Conservation (phyloP, 1,140 invertebrate species). For the Hestina assimilis region DNA sequence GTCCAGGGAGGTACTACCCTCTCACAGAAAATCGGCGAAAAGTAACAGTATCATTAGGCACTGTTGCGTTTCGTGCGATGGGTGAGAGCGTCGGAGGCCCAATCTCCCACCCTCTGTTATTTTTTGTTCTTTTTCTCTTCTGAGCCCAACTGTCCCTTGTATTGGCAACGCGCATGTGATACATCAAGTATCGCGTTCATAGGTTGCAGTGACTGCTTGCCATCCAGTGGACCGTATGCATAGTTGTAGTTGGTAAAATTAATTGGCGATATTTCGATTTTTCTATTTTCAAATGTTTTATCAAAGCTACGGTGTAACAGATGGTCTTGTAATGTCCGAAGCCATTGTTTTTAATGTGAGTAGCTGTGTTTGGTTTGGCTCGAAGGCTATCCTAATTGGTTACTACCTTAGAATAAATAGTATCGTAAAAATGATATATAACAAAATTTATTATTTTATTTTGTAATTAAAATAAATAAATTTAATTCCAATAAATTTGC, state of each 20-base stretch:
- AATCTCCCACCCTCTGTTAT: too few relatives aligned
- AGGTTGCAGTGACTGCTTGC: too few relatives aligned
- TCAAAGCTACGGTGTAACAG: slow-evolving; percentile 7
- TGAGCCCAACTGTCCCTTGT: too few relatives aligned
- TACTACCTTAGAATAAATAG: not conserved
- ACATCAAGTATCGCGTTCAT: too few relatives aligned
- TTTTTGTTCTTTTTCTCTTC: too few relatives aligned
- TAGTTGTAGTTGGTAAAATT: not conserved
- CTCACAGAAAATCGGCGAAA: too few relatives aligned
- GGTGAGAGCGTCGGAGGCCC: too few relatives aligned
- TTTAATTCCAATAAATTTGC: not conserved
- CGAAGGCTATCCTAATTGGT: slow-evolving; percentile 22
- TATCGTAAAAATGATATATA: not conserved
- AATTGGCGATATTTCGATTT: not conserved
- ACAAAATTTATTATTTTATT: not conserved
- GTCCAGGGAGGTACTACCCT: too few relatives aligned
- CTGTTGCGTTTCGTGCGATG: too few relatives aligned
- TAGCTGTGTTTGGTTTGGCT: slow-evolving; percentile 23
- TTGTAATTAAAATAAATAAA: not conserved
- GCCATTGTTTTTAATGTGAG: slow-evolving; percentile 29
- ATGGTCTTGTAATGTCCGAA: slow-evolving; percentile 20
- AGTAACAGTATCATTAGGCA: too few relatives aligned
- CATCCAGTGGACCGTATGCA: too few relatives aligned
- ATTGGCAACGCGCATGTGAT: too few relatives aligned
- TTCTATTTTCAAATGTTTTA: not conserved